A percentile compares a stretch with the other conserved stretches of the same genome.
These are phyloP conservation scores for Hipposideros armiger DNA, from an alignment of 2,113 vertebrate genomes.

Conservation along the genomic window DNA sequence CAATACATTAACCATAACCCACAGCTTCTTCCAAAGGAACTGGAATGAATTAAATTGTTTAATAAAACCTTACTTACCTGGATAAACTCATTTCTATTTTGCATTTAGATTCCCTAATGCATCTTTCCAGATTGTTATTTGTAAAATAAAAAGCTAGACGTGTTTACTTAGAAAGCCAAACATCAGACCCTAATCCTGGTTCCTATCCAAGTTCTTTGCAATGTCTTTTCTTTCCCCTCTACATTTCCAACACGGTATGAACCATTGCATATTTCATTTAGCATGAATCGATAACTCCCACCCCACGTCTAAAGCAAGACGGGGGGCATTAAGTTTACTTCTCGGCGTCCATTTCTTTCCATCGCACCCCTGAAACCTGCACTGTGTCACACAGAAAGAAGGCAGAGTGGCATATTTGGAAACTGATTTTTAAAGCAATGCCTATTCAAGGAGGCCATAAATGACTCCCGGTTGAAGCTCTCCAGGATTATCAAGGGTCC, in stretches of 20 bases:
- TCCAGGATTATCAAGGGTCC: neutral
- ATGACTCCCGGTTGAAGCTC: neutral
- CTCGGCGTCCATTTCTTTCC: slow-evolving; percentile 44
- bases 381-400: slow-evolving; percentile 40
- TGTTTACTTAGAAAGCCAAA: slow-evolving; percentile 87
- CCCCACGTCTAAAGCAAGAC: slow-evolving; percentile 55
- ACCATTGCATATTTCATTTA: slow-evolving; percentile 73
- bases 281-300: slow-evolving; percentile 68
- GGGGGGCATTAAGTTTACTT: neutral
- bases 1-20: slow-evolving; percentile 90
- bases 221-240: neutral
- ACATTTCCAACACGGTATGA: slow-evolving; percentile 69
- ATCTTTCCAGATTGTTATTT: slow-evolving; percentile 86
- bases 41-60: slow-evolving; percentile 91
- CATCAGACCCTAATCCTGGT: slow-evolving; percentile 81
- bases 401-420: neutral
- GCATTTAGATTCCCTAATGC: slow-evolving; percentile 83
- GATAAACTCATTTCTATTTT: slow-evolving; percentile 89
- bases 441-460: neutral
- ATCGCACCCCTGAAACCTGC: neutral
- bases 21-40: slow-evolving; percentile 88
- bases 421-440: slow-evolving; percentile 59
- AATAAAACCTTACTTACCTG: slow-evolving; percentile 90
- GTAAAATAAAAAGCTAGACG: slow-evolving; percentile 83
- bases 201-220: slow-evolving; percentile 69